Percentiles rank a stretch among this genome's conserved stretches.
Evolutionary conservation across 64 coral and sea anemone species (phyloP).

Genomic region (Porites lutea): DNA sequence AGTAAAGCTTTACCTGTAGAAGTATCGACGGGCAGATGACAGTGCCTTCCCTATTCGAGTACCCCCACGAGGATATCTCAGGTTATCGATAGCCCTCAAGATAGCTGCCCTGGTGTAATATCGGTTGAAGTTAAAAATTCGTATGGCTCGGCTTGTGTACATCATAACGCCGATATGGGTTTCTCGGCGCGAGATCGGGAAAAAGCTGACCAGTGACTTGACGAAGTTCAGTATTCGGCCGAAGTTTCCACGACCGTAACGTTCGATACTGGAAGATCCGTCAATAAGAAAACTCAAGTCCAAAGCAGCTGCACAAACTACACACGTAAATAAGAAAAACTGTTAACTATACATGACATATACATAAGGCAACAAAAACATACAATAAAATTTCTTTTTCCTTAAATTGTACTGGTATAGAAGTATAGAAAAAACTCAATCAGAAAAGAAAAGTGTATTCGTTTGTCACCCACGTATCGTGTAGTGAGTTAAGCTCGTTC

Average conservation of each 20-base stretch:
- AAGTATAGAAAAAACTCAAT: too few relatives aligned
- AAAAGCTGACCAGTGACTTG: conserved; percentile 46
- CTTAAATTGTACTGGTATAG: too few relatives aligned
- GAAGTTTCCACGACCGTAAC: conserved; percentile 61
- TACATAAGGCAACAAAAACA: too few relatives aligned
- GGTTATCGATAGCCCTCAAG: conserved; percentile 29
- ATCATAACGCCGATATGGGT: conserved; percentile 37
- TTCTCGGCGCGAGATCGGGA: conserved; percentile 46
- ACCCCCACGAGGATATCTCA: conserved; percentile 50
- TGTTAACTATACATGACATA: too few relatives aligned
- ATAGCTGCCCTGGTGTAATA: conserved; percentile 17
- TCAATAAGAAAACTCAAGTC: conserved; percentile 67
- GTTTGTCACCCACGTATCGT: too few relatives aligned
- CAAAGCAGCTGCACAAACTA: conserved; percentile 41
- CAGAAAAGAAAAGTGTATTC: too few relatives aligned
- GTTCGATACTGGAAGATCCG: conserved; percentile 56
- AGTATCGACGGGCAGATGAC: conserved; percentile 18
- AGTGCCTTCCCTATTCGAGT: conserved; percentile 41
- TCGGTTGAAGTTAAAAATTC: conserved; percentile 41
- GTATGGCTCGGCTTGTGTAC: conserved; percentile 24
- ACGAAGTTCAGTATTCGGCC: conserved; percentile 42
- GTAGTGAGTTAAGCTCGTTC: too few relatives aligned
- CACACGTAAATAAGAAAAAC: background rate
- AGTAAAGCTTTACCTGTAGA: conserved; percentile 9
- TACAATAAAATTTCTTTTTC: too few relatives aligned